Evolutionary conservation across 2,888 invertebrate species (phyloP), one percentile per base, ranked within the genome.

Genomic region (Metellina segmentata): DNA sequence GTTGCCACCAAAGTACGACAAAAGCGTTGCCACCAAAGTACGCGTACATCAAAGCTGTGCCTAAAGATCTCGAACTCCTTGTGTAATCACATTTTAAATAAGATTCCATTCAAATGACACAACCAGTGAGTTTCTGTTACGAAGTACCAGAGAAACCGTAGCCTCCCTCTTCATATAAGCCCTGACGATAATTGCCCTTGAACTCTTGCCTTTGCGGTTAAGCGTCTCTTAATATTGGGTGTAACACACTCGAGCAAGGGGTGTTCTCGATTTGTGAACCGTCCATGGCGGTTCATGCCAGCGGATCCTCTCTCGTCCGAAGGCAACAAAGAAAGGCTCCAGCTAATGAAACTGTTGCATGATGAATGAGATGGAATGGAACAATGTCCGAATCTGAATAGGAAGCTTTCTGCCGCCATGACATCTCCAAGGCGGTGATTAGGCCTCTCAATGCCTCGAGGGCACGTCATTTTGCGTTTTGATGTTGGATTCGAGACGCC

Each of bases 271-370:
- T 34, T 34, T 61, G 49, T 77, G n/a, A 49, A 16, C 19, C n/a
- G 19, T 52, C 34, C 34, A 34, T 34, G 1, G 34, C 34, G 34
- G 34, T 34, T 34, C 1, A 34, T 2, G 34, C 53, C 74, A 78
- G 16, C 78, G n/a, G 9, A 75, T 78, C 78, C 51, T 51, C 6
- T 34, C 16, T 1, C 34, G 16, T 49, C 48, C 16, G 34, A 13
- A 13, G 5, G 69, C 13, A 75, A 34, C 48, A 48, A 8, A 9
- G 48, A 75, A 13, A 34, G 5, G 16, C 75, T 34, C 48, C 8
- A 48, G 53, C 77, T 79, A 70, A 86, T 71, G 78, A 81, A 88
- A 61, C n/a, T 77, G 71, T 88, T 74, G 88, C 88, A 88, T 88
- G 88, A 88, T 88, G 87, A 81, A 81, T 72, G 72, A 81, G 69